Evolutionary conservation across 2,113 vertebrate genomes (phyloP).

Genomic region (Cryptomyrus ogoouensis): DNA sequence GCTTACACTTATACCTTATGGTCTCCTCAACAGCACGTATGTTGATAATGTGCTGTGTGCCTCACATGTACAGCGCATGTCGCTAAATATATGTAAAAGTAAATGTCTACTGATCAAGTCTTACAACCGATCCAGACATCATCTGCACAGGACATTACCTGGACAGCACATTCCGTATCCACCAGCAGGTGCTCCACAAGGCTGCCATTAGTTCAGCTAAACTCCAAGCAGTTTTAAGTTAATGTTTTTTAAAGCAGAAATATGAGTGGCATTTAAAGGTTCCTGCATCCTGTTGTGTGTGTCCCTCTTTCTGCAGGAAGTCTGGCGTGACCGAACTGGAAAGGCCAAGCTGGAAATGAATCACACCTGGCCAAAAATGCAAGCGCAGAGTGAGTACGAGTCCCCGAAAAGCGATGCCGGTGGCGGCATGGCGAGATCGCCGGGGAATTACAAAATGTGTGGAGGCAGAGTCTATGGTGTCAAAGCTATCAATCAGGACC

Average conservation of each 20-base stretch:
- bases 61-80: background rate
- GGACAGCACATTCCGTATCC: background rate
- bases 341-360: constrained; percentile 14
- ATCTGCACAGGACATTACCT: background rate
- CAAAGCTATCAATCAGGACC: background rate
- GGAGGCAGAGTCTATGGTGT: background rate
- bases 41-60: background rate
- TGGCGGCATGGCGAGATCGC: background rate
- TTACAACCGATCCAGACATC: background rate
- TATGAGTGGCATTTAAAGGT: background rate
- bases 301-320: constrained; percentile 16
- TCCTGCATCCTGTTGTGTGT: background rate
- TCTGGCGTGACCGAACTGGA: background rate
- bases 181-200: background rate
- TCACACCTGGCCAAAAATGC: background rate
- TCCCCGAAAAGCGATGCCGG: background rate
- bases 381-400: constrained; percentile 8
- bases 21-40: background rate
- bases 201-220: background rate
- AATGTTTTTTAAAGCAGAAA: background rate
- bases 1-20: background rate
- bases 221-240: background rate
- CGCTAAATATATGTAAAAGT: background rate
- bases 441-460: background rate
- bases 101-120: background rate